Conservation (phyloP, 2,797 vertebrate species). For the Enteromius unitaeniatus region DNA sequence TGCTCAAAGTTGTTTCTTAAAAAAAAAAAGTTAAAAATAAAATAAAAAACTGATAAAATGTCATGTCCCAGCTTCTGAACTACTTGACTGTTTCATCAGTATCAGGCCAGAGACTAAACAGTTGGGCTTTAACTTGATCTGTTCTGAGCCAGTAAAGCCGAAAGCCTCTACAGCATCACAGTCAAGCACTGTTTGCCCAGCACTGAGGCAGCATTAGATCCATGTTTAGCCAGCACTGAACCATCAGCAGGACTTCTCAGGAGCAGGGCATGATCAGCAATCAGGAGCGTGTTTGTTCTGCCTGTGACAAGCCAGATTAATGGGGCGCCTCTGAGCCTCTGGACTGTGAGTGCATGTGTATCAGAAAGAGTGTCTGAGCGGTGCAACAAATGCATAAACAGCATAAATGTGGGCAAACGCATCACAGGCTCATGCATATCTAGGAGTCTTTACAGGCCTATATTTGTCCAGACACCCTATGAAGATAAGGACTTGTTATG, state of each 20-base stretch:
- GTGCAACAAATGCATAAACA: conserved; percentile 32
- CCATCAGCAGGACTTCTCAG: conserved; percentile 26
- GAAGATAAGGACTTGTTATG: conserved; percentile 27
- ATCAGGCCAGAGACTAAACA: conserved; percentile 5
- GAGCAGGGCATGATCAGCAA: conserved; percentile 32
- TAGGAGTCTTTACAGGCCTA: conserved; percentile 2
- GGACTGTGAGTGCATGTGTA: conserved; percentile 16
- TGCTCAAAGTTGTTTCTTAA: neutral
- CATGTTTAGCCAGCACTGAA: conserved; percentile 31
- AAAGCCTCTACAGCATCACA: conserved; percentile 1
- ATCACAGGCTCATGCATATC: neutral
- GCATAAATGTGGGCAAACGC: conserved; percentile 2
- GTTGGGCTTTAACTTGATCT: conserved; percentile 7
- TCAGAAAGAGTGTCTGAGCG: conserved; percentile 10
- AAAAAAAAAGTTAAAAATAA: no score
- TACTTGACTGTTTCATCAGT: conserved; percentile 5
- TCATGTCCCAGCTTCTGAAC: conserved; percentile 2
- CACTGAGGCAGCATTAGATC: conserved; percentile 31
- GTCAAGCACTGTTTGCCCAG: conserved; percentile 13
- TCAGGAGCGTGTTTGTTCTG: conserved; percentile 41
- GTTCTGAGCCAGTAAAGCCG: neutral
- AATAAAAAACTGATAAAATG: neutral
- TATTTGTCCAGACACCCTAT: conserved; percentile 8
- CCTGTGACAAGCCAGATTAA: conserved; percentile 52
- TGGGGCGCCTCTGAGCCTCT: conserved; percentile 35